These are phyloP conservation scores for Theocolax elegans DNA, from an alignment of 1,140 invertebrate species.

Conservation along the genomic window DNA sequence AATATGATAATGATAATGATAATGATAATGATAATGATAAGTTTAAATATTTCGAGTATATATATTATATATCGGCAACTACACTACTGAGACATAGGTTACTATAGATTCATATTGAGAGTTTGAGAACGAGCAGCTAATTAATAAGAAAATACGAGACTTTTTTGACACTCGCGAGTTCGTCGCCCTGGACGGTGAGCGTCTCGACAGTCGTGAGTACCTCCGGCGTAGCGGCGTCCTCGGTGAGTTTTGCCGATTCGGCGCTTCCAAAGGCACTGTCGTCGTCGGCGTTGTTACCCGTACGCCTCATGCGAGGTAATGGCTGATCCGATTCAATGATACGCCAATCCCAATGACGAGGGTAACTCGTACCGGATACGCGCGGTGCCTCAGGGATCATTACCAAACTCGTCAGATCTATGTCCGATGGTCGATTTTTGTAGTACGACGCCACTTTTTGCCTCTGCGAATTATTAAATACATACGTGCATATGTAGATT, in stretches of 20 bases:
- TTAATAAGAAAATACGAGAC: slow-evolving; percentile 21
- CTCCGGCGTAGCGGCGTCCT: slow-evolving; percentile 25
- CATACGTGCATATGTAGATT: too few species aligned
- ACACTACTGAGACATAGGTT: too few species aligned
- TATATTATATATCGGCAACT: too few species aligned
- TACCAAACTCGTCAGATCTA: slow-evolving; percentile 76
- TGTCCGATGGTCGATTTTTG: slow-evolving; percentile 77
- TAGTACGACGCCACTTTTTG: slow-evolving; percentile 85
- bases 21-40: too few species aligned
- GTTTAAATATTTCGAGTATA: too few species aligned
- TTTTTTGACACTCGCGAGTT: neutral
- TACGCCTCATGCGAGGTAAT: slow-evolving; percentile 42
- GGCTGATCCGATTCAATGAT: slow-evolving; percentile 68
- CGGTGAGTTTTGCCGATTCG: slow-evolving; percentile 45
- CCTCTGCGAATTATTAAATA: slow-evolving; percentile 70
- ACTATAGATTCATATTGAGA: too few species aligned
- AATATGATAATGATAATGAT: too few species aligned
- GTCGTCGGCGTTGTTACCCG: slow-evolving; percentile 45
- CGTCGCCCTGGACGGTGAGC: neutral
- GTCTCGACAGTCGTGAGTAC: slow-evolving; percentile 1
- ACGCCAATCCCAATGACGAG: slow-evolving; percentile 79
- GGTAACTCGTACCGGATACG: slow-evolving; percentile 74
- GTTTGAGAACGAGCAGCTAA: too few species aligned
- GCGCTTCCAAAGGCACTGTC: slow-evolving; percentile 56
- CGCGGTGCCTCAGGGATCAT: slow-evolving; percentile 83